Evolutionary conservation across 2,797 vertebrate genomes (phyloP), one percentile per base, ranked within the genome.

Genomic region (Rhinophrynus dorsalis): DNA sequence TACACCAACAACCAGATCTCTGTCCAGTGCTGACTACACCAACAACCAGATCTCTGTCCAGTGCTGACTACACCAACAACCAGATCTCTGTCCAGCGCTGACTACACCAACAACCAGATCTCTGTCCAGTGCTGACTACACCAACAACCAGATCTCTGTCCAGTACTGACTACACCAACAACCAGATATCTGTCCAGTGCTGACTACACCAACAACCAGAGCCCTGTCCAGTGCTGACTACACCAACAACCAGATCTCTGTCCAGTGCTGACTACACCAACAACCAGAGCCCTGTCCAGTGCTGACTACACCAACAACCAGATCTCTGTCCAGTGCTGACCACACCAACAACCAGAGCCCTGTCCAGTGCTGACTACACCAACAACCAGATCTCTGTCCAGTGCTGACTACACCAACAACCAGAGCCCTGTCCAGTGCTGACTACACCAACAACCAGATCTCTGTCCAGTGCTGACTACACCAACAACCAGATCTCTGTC

Each of bases 281-380:
- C 1, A 24, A 11, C 10, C 8, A 13, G 27, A 10, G 1, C 1
- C 2, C 50, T 32, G 50, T 2, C 27, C 50, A 32, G 26, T 17
- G 13, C 27, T n/a, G n/a, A n/a, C n/a, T n/a, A n/a, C n/a, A n/a
- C n/a, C n/a, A n/a, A n/a, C n/a, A n/a, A n/a, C n/a, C n/a, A n/a
- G n/a, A n/a, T n/a, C n/a, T n/a, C n/a, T n/a, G n/a, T 71, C 67
- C 67, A 35, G 48, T 52, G 66, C 66, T 64, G 59, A 52, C 33
- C 15, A 21, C 30, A 40, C 2, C 1, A n/a, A 10, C 1, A 24
- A 11, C 10, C 8, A 13, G 27, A 10, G 1, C 1, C 2, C 50
- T 32, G 50, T 2, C 27, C 50, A 32, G 26, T 17, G 13, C 27
- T n/a, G n/a, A n/a, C n/a, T n/a, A n/a, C n/a, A n/a, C n/a, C n/a